Conservation (phyloP, 1,140 invertebrate genomes). For the Ostrea denselamellosa region DNA sequence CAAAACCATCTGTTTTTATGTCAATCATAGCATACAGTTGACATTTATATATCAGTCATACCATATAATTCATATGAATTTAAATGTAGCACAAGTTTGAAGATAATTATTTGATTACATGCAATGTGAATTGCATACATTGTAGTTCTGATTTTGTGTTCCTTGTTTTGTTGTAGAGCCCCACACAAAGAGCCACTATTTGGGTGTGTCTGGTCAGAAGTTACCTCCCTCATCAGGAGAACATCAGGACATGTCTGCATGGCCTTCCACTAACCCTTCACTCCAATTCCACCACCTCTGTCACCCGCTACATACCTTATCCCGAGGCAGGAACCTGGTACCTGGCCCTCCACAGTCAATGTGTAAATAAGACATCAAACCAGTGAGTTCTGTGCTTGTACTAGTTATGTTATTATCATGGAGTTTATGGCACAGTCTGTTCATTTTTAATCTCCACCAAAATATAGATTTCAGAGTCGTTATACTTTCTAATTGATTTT, state of each 20-base stretch:
- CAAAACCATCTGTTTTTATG: too few species aligned
- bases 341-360: constrained; percentile 68
- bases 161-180: background rate
- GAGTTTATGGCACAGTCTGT: too few species aligned
- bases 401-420: too few species aligned
- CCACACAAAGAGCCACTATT: constrained; percentile 46
- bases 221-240: constrained; percentile 42
- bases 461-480: too few species aligned
- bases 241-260: constrained; percentile 34
- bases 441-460: too few species aligned
- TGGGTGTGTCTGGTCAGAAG: constrained; percentile 54
- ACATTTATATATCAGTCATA: too few species aligned
- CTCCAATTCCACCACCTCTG: constrained; percentile 13
- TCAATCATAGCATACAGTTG: too few species aligned
- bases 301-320: constrained; percentile 62
- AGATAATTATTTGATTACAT: too few species aligned
- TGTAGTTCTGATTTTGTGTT: background rate
- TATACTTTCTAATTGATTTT: too few species aligned
- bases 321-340: constrained; percentile 83
- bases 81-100: too few species aligned
- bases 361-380: constrained; percentile 55
- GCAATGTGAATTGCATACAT: too few species aligned
- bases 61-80: too few species aligned
- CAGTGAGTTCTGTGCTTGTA: background rate
- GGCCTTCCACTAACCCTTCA: constrained; percentile 51